Percentiles rank a stretch among this genome's conserved stretches.
These are phyloP conservation scores for Cuniculus paca DNA, from an alignment of 2,797 vertebrate genomes.

Conservation along the genomic window DNA sequence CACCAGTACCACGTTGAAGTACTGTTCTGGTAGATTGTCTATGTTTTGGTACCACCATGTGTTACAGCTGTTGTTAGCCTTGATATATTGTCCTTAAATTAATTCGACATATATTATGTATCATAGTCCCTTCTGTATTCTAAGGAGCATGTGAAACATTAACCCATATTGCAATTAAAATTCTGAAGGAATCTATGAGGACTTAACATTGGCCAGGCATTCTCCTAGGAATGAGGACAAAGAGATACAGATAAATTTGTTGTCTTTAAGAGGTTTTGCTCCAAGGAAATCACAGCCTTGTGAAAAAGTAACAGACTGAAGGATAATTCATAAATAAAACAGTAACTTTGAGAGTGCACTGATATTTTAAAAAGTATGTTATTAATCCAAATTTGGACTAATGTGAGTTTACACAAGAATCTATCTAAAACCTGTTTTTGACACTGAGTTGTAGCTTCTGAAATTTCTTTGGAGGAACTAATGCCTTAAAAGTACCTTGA, in stretches of 20 bases:
- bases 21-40: background rate
- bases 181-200: background rate
- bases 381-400: slow-evolving; percentile 49
- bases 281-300: background rate
- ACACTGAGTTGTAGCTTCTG: slow-evolving; percentile 7
- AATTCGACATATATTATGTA: background rate
- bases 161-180: background rate
- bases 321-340: background rate
- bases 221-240: background rate
- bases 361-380: background rate
- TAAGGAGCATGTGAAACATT: background rate
- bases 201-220: background rate
- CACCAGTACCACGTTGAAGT: background rate
- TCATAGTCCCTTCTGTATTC: background rate
- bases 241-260: background rate
- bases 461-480: slow-evolving; percentile 7
- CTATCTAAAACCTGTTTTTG: background rate
- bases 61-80: background rate
- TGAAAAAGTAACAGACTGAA: background rate
- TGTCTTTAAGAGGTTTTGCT: background rate
- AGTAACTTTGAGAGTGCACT: background rate
- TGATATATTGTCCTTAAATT: background rate
- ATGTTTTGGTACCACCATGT: background rate
- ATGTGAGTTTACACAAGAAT: slow-evolving; percentile 51
- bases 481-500: background rate